These are phyloP conservation scores for Hydrocynus forskahlii DNA, from an alignment of 2,797 vertebrate species.

Conservation along the genomic window DNA sequence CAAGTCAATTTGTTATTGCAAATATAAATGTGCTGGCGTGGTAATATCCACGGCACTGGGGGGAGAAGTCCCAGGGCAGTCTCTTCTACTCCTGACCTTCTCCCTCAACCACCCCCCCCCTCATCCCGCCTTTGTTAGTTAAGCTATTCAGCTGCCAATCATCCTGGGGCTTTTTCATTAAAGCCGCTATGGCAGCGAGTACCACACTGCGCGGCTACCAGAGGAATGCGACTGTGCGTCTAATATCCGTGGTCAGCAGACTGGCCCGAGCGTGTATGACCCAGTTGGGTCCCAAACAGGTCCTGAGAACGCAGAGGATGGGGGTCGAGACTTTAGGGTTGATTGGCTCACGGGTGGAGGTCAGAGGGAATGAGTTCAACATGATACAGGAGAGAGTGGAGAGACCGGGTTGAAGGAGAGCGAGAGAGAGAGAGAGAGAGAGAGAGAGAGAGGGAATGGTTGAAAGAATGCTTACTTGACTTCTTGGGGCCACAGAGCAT, in stretches of 20 bases:
- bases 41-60: constrained; percentile 80
- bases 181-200: constrained; percentile 76
- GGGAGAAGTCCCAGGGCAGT: constrained; percentile 78
- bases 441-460: constrained; percentile 7
- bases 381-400: constrained; percentile 37
- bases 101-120: constrained; percentile 49
- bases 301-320: constrained; percentile 6
- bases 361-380: constrained; percentile 20
- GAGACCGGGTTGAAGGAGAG: not conserved
- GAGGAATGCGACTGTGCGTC: constrained; percentile 67
- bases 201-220: constrained; percentile 68
- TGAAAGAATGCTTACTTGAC: constrained; percentile 63
- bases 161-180: constrained; percentile 82
- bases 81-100: constrained; percentile 84
- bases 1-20: constrained; percentile 86
- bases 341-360: constrained; percentile 12
- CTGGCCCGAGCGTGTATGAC: not conserved
- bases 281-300: not conserved
- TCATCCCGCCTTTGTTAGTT: constrained; percentile 77
- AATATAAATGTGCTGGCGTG: constrained; percentile 84
- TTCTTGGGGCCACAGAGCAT: constrained; percentile 56
- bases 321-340: not conserved
- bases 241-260: constrained; percentile 59
- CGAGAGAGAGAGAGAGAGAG: constrained; percentile 32
- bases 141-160: constrained; percentile 87